These are phyloP conservation scores for Conopomorpha cramerella DNA, from an alignment of 1,140 invertebrate genomes.

Conservation along the genomic window DNA sequence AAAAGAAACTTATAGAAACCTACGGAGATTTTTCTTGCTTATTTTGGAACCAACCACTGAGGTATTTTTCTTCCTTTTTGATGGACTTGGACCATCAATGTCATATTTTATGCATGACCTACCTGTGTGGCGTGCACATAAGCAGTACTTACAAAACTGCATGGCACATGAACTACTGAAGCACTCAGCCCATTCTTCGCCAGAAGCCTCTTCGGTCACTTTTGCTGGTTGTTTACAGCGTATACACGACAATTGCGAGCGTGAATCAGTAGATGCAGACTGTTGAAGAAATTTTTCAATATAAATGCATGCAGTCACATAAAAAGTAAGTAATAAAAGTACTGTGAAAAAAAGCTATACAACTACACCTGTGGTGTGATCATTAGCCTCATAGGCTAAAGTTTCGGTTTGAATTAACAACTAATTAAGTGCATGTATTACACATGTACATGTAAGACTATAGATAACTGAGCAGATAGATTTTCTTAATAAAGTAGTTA, in stretches of 20 bases:
- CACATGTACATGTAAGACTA: no score
- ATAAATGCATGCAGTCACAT: slow-evolving; percentile 21
- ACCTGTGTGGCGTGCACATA: slow-evolving; percentile 30
- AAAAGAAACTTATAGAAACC: no score
- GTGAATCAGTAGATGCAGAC: slow-evolving; percentile 33
- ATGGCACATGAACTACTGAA: slow-evolving; percentile 29
- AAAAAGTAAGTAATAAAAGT: no score
- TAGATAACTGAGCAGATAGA: no score
- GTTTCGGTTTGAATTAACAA: no score
- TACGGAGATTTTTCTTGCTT: slow-evolving; percentile 43
- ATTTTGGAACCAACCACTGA: slow-evolving; percentile 36
- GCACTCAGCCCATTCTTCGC: slow-evolving; percentile 47
- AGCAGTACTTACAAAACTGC: slow-evolving; percentile 44
- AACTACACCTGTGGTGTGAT: no score
- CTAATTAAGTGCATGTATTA: no score
- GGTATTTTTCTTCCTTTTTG: slow-evolving; percentile 41
- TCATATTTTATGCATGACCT: slow-evolving; percentile 38
- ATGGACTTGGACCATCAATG: slow-evolving; percentile 48
- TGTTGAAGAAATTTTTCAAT: slow-evolving; percentile 11
- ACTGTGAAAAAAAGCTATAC: no score
- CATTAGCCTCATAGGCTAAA: no score
- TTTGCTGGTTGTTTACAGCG: slow-evolving; percentile 41
- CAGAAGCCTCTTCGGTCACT: slow-evolving; percentile 31
- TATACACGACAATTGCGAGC: slow-evolving; percentile 35
- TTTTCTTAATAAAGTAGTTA: neutral